These are phyloP conservation scores for Spheniscus humboldti DNA, from an alignment of 2,797 vertebrate genomes.

Conservation along the genomic window DNA sequence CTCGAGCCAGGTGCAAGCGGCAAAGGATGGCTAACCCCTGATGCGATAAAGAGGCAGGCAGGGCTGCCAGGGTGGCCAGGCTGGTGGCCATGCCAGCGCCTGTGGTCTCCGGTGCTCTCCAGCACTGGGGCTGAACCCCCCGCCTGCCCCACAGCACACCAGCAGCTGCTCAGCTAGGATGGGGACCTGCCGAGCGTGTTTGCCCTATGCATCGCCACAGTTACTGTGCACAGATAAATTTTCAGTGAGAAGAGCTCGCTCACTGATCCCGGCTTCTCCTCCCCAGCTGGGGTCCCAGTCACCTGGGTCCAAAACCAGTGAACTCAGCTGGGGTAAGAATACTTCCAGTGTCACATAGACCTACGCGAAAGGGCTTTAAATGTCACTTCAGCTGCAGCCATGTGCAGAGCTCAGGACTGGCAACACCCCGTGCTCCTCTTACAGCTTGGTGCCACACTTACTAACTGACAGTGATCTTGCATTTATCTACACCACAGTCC, in stretches of 20 bases:
- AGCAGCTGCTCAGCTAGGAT: neutral
- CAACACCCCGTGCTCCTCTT: neutral
- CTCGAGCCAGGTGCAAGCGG: neutral
- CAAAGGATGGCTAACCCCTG: neutral
- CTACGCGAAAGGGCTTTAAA: neutral
- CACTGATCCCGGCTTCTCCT: neutral
- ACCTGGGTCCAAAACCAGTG: neutral
- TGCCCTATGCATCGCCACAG: neutral
- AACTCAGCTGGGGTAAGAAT: neutral
- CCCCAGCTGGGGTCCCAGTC: neutral
- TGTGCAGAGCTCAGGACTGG: neutral
- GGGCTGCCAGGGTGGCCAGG: neutral
- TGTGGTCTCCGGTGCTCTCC: neutral
- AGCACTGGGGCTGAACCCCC: neutral
- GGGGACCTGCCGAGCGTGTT: fast-evolving
- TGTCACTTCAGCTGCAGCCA: neutral
- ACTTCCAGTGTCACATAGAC: neutral
- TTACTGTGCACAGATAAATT: neutral
- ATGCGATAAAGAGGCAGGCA: neutral
- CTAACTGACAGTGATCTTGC: neutral
- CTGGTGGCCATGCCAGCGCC: neutral
- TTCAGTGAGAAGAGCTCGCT: neutral
- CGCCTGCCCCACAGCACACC: fast-evolving
- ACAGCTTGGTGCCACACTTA: neutral
- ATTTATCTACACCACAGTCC: neutral